Evolutionary conservation across 1,140 invertebrate species (phyloP).

Genomic region (Papilio polytes): DNA sequence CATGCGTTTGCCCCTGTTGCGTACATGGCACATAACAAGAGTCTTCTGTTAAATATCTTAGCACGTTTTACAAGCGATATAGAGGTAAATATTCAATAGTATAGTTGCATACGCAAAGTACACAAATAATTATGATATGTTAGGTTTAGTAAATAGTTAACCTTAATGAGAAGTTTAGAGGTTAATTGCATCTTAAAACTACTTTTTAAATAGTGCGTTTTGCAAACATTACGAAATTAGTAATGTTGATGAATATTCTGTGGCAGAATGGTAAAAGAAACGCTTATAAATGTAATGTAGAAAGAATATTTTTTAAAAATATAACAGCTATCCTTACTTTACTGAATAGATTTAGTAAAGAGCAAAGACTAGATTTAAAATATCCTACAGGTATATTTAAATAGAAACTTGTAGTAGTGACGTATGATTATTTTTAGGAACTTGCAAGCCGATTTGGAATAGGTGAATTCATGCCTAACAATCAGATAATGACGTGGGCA

Average conservation of each 20-base stretch:
- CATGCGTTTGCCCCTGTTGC: slow-evolving; percentile 88
- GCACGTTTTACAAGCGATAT: slow-evolving; percentile 65
- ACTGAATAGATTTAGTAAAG: no score
- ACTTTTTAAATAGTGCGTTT: neutral
- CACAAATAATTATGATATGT: neutral
- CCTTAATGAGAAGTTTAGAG: neutral
- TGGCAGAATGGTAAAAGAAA: no score
- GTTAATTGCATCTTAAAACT: neutral
- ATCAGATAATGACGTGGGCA: slow-evolving; percentile 78
- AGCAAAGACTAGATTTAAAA: no score
- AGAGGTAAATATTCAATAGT: slow-evolving; percentile 60
- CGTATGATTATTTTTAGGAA: slow-evolving; percentile 49
- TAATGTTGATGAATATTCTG: no score
- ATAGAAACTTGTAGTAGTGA: neutral
- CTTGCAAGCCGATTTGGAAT: slow-evolving; percentile 70
- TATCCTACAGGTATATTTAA: no score
- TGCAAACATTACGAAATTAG: no score
- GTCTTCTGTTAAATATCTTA: slow-evolving; percentile 60
- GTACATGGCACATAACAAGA: slow-evolving; percentile 85
- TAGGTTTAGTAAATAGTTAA: neutral
- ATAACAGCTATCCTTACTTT: no score
- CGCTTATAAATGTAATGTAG: no score
- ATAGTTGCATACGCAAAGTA: neutral
- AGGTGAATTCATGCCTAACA: slow-evolving; percentile 85
- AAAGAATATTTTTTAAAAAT: no score